phyloP scores from a whole-genome alignment of 2,113 vertebrate species.

The Orcinus orca region DNA sequence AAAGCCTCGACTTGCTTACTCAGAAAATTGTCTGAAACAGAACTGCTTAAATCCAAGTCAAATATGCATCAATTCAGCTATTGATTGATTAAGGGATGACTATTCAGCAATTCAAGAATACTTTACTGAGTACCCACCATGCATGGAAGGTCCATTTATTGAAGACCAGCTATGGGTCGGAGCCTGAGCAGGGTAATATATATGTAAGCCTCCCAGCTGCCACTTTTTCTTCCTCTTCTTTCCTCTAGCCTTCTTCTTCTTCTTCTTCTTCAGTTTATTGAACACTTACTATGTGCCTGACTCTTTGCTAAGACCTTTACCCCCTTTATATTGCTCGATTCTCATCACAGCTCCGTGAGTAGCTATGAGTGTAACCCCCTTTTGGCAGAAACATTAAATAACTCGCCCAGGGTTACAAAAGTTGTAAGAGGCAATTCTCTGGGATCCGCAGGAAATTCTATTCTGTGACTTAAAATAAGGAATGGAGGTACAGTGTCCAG shows the following conservation, averaged over 20 bases:
- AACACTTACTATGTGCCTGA: background rate
- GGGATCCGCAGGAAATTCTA: background rate
- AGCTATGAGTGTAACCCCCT: background rate
- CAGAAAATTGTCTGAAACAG: constrained; percentile 7
- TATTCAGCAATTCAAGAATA: background rate
- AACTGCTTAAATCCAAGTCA: constrained; percentile 23
- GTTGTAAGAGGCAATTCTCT: background rate
- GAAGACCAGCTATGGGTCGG: background rate
- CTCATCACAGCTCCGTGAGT: background rate
- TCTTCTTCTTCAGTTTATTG: background rate
- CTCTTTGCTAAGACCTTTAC: background rate
- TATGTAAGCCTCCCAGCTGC: background rate
- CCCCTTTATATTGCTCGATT: background rate
- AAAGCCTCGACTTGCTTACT: background rate
- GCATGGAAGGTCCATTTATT: background rate
- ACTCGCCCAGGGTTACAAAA: background rate
- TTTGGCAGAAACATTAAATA: background rate
- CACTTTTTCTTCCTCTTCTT: background rate
- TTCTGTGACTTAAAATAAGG: background rate
- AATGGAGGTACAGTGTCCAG: background rate
- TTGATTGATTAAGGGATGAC: background rate
- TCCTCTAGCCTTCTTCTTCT: background rate
- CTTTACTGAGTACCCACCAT: background rate
- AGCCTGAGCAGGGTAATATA: background rate
- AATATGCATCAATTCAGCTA: constrained; percentile 5